Percentiles rank a stretch among this genome's conserved stretches.
These are phyloP conservation scores for Himalopsyche anomala DNA, from an alignment of 2,888 invertebrate species.

Conservation along the genomic window DNA sequence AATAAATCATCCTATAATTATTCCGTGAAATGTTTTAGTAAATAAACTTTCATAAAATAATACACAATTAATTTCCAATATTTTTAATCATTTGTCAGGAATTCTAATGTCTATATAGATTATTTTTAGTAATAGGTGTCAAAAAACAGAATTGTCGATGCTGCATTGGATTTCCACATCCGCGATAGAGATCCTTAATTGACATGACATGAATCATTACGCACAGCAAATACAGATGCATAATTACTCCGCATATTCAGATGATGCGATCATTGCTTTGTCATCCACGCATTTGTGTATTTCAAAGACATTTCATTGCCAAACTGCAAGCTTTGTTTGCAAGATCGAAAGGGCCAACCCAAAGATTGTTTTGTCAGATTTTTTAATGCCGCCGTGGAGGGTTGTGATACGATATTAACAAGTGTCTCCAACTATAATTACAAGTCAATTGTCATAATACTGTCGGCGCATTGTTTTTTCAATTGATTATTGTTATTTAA, in stretches of 20 bases:
- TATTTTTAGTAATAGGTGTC: neutral
- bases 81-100: too few species aligned
- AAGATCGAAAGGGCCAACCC: constrained; percentile 32
- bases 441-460: too few species aligned
- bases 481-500: too few species aligned
- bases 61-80: too few species aligned
- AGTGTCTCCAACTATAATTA: too few species aligned
- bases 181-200: neutral
- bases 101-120: neutral
- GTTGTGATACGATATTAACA: too few species aligned
- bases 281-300: constrained; percentile 49
- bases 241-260: constrained; percentile 58
- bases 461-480: too few species aligned
- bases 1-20: too few species aligned
- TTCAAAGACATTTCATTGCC: constrained; percentile 38
- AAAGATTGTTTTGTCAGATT: neutral
- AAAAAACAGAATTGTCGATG: neutral
- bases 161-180: neutral
- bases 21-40: too few species aligned
- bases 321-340: constrained; percentile 32
- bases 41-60: too few species aligned
- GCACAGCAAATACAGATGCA: constrained; percentile 50
- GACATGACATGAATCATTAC: neutral
- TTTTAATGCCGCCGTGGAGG: too few species aligned
- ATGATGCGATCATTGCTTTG: constrained; percentile 52